Base-by-base conservation (phyloP, 1,140 invertebrate genomes). In the Wiebesia pumilae region DNA sequence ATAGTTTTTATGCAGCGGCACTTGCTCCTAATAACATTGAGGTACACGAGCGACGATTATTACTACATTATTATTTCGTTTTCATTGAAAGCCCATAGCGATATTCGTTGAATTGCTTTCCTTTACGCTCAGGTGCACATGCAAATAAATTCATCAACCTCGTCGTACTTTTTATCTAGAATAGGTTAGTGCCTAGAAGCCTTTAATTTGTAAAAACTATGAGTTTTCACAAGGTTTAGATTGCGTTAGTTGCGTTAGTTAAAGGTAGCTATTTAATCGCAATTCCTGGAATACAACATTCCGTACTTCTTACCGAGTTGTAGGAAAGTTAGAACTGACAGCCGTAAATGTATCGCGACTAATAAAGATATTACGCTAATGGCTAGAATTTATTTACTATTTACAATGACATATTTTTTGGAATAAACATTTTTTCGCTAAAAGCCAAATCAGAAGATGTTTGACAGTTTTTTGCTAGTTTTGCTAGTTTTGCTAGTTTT, bases 61-160 rank as follows among this genome's bases (percentile, higher is more conserved):
- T 62, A 62, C 24, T 27, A 0, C 6, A 27, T 27, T 14, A 4
- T 24, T 62, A 62, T 62, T 62, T 62, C 3, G 24, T 3, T 27
- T 62, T 62, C 27, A 62, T 62, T 27, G 24, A 62, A 62, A 62
- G 27, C 10, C 24, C 58, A 14, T 24, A 62, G 14, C 58, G 58
- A 62, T 62, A 62, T 80, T 54, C 77, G 38, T 14, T 21, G 51
- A 71, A 84, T 78, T 78, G 21, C 10, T 71, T 84, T 30, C 27
- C 30, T 14, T 85, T 27, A 51, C 81, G 81, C 81, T 47, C 51
- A 47, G 10, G 43, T 33, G 62, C 38, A 40, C 54, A 38, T 78
- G 82, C 73, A 35, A 85, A 85, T 80, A 85, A 80, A 85, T 79
- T 85, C 83, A 79, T 80, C 83, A 80, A 35, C 40, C 21, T 80